phyloP scores from a whole-genome alignment of 1,140 invertebrate species.

The Oryctes rhinoceros region DNA sequence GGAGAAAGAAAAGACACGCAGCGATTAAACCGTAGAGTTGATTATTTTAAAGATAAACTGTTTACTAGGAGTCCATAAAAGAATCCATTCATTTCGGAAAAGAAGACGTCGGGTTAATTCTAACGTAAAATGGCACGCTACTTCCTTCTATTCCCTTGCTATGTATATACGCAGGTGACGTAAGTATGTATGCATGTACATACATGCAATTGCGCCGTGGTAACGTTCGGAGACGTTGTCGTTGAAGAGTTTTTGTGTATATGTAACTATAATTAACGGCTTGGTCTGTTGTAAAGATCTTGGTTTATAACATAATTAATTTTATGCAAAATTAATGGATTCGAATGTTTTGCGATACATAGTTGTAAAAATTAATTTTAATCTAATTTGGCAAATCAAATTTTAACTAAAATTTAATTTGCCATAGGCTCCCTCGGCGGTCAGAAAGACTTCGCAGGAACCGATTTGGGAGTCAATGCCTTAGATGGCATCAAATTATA shows the following conservation, averaged over 20 bases:
- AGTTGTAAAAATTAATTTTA: too few relatives aligned
- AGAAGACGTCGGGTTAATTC: not conserved
- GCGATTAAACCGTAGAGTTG: slow-evolving; percentile 8
- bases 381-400: too few relatives aligned
- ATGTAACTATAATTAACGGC: slow-evolving; percentile 16
- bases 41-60: slow-evolving; percentile 16
- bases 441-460: too few relatives aligned
- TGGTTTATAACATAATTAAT: not conserved
- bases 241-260: slow-evolving; percentile 8
- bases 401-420: too few relatives aligned
- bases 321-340: not conserved
- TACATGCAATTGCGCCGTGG: not conserved
- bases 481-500: too few relatives aligned
- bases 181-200: too few relatives aligned
- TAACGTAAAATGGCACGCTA: not conserved
- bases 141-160: not conserved
- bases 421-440: too few relatives aligned
- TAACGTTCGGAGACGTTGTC: not conserved
- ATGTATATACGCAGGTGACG: too few relatives aligned
- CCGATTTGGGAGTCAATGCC: too few relatives aligned
- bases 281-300: not conserved
- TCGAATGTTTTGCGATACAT: not conserved
- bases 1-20: not conserved
- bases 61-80: slow-evolving; percentile 4
- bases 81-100: not conserved